Base-by-base conservation (phyloP, 2,113 vertebrate species). In the Caloenas nicobarica region DNA sequence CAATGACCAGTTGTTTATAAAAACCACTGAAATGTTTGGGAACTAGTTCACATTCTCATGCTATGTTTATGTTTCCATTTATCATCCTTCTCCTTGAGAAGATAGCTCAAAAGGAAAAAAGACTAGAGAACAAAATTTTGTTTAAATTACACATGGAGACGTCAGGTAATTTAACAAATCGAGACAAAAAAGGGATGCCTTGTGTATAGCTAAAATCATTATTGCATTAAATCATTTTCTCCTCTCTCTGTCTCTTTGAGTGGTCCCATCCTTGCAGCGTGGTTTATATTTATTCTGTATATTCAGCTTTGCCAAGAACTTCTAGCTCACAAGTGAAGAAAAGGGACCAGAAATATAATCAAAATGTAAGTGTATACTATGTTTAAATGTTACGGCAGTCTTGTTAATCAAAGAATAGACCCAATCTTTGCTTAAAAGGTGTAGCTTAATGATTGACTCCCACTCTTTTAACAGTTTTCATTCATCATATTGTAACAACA, bases 51-150 rank as follows among this genome's bases (percentile, higher is more conserved):
- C 97, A 98, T 98, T 98, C 97, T 97, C 97, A 96, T 97, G 94
- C 96, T 95, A 57, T 98, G 97, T 98, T 98, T 98, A 98, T 97
- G 93, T 97, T 98, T 97, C 97, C 97, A 97, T 98, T 98, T 97
- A 98, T 98, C 97, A 98, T 98, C 95, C 97, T 97, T 96, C 96
- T 97, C 95, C 96, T 96, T 82, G 64, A 97, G 97, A 98, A 98
- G 98, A 97, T 97, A 97, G 96, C 95, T 97, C 97, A 92, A 95
- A 97, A 97, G 97, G 89, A 97, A 97, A 79, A 97, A 97, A 95
- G 95, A 89, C 95, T 94, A 71, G 94, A 97, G 97, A 96, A 97
- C 58, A 91, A 97, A 98, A 96, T 96, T 93, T 97, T 98, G 97
- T 98, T 98, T 98, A 98, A 97, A 94, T 96, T 98, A 97, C 64